phyloP scores from a whole-genome alignment of 2,888 invertebrate species.

The Lycia hirtaria region DNA sequence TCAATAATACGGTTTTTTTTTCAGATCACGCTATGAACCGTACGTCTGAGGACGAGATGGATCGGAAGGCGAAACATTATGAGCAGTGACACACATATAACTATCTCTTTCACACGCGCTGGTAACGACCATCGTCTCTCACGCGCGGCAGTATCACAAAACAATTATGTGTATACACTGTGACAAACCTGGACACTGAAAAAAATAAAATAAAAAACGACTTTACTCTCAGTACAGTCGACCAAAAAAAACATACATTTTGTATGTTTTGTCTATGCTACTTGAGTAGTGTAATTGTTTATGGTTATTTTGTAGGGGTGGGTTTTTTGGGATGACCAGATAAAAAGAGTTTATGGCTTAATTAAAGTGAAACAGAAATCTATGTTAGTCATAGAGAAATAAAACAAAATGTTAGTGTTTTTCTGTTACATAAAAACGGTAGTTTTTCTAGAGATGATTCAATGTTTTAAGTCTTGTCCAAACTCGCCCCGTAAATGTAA shows the following conservation, averaged over 20 bases:
- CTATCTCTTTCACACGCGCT: slow-evolving; percentile 13
- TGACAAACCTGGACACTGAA: slow-evolving; percentile 14
- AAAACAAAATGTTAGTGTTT: background rate
- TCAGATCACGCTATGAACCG: slow-evolving; percentile 80
- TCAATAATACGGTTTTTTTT: slow-evolving; percentile 17
- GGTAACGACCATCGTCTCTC: slow-evolving; percentile 17
- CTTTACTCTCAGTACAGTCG: slow-evolving; percentile 10
- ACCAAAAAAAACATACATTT: slow-evolving; percentile 26
- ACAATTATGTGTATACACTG: background rate
- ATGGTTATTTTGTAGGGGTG: slow-evolving; percentile 30
- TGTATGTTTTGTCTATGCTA: slow-evolving; percentile 18
- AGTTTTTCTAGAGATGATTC: too few relatives aligned
- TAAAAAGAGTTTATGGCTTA: background rate
- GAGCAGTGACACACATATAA: slow-evolving; percentile 64
- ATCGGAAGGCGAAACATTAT: slow-evolving; percentile 77
- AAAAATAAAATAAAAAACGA: slow-evolving; percentile 7
- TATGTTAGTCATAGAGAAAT: background rate
- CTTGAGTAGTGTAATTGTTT: slow-evolving; percentile 17
- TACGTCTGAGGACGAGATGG: slow-evolving; percentile 77
- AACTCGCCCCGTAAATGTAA: slow-evolving; percentile 20
- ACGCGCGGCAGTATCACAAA: background rate
- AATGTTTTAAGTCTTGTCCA: background rate
- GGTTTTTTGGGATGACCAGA: slow-evolving; percentile 5
- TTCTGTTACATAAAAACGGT: too few relatives aligned
- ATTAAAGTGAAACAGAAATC: background rate